Conservation (phyloP, 2,113 vertebrate species). For the Phaetusa simplex region DNA sequence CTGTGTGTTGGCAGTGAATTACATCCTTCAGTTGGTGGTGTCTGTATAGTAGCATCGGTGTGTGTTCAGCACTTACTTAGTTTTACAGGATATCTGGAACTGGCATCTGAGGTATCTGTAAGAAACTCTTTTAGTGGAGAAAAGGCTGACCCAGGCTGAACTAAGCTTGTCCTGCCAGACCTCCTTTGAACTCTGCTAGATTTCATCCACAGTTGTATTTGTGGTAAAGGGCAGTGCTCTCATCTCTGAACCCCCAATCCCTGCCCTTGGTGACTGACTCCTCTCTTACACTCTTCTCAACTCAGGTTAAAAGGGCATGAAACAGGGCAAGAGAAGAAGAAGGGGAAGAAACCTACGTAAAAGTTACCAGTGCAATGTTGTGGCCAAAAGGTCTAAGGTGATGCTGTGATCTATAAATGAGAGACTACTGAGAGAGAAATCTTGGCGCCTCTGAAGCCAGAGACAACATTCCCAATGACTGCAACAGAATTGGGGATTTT, state of each 20-base stretch:
- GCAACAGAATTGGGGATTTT: neutral
- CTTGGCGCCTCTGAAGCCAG: neutral
- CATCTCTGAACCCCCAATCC: neutral
- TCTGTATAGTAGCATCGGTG: neutral
- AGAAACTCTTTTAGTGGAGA: neutral
- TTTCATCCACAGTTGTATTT: slow-evolving; percentile 14
- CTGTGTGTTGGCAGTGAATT: neutral
- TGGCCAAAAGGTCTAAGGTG: neutral
- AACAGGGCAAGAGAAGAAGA: neutral
- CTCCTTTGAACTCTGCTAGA: slow-evolving; percentile 4
- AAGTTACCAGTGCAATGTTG: neutral
- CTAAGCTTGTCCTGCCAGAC: neutral
- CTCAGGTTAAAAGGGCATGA: neutral
- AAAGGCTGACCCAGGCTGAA: neutral
- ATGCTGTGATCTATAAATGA: neutral
- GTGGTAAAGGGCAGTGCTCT: neutral
- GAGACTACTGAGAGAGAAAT: neutral
- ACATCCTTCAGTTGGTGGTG: neutral
- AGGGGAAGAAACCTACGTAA: neutral
- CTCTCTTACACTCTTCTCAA: neutral
- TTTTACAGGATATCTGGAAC: neutral
- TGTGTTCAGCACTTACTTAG: neutral
- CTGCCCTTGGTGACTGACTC: neutral
- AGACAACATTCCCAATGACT: neutral
- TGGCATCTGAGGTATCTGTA: neutral